Conservation (phyloP, 2,113 vertebrate species). For the Xyrauchen texanus region DNA sequence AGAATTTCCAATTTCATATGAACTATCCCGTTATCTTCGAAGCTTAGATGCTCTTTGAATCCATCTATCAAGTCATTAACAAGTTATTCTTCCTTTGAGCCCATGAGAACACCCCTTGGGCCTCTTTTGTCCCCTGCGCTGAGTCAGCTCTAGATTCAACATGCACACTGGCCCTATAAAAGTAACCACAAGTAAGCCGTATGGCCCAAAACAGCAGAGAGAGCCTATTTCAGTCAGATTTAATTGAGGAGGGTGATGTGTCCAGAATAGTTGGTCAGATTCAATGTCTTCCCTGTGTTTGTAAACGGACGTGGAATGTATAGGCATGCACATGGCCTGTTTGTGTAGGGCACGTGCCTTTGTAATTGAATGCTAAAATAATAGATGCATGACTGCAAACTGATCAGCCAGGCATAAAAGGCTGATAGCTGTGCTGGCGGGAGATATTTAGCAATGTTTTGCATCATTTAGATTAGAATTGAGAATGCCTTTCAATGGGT, state of each 20-base stretch:
- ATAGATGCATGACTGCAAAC: not conserved
- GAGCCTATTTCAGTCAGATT: not conserved
- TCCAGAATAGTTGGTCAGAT: constrained; percentile 39
- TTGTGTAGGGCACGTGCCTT: constrained; percentile 36
- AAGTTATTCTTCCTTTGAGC: not conserved
- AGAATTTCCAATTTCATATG: no score
- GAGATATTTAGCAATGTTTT: not conserved
- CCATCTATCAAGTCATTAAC: not conserved
- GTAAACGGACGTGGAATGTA: not conserved
- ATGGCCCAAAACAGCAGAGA: not conserved
- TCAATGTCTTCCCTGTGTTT: constrained; percentile 25
- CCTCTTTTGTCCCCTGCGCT: not conserved
- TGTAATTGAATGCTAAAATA: constrained; percentile 29
- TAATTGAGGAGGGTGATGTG: not conserved
- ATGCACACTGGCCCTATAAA: not conserved
- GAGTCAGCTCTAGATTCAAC: not conserved
- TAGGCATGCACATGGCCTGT: constrained; percentile 31
- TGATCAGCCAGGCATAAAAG: not conserved
- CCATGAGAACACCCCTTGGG: not conserved
- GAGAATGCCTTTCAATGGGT: not conserved
- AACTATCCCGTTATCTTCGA: no score
- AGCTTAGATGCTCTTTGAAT: not conserved
- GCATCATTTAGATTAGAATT: not conserved
- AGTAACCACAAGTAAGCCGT: not conserved
- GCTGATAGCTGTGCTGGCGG: not conserved